phyloP scores from a whole-genome alignment of 2,113 vertebrate genomes.

The Hippocampus guttulatus region DNA sequence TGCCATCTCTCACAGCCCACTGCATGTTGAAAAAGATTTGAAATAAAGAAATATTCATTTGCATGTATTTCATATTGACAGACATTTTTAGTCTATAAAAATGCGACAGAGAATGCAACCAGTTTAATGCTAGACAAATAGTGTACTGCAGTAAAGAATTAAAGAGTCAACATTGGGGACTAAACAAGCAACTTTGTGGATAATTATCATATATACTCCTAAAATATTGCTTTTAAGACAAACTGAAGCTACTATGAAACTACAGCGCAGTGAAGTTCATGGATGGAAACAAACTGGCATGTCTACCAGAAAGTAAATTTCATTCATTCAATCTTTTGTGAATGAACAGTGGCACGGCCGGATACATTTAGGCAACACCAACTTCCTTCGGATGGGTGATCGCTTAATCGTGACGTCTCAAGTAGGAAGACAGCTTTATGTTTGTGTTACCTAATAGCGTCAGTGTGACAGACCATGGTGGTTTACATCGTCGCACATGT shows the following conservation, averaged over 20 bases:
- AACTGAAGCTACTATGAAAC: background rate
- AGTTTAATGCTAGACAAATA: background rate
- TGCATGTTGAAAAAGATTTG: background rate
- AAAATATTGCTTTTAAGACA: background rate
- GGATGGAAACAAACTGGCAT: background rate
- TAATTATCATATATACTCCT: background rate
- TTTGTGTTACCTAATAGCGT: slow-evolving; percentile 29
- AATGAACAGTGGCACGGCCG: slow-evolving; percentile 20
- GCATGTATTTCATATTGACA: no score
- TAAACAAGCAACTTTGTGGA: background rate
- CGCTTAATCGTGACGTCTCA: slow-evolving; percentile 24
- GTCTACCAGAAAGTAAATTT: background rate
- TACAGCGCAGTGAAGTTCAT: slow-evolving; percentile 7
- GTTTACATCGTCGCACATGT: slow-evolving; percentile 37
- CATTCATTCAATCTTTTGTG: background rate
- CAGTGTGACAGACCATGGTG: slow-evolving; percentile 26
- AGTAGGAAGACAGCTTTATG: slow-evolving; percentile 12
- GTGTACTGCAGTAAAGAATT: background rate
- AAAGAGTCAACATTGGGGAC: background rate
- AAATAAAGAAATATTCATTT: background rate
- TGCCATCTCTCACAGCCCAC: background rate
- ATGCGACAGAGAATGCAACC: background rate
- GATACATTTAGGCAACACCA: slow-evolving; percentile 29
- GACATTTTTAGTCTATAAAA: background rate
- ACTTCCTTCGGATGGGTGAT: slow-evolving; percentile 15